A percentile compares a stretch with the other conserved stretches of the same genome.
These are phyloP conservation scores for Prunella strophiata DNA, from an alignment of 2,797 vertebrate genomes.

Conservation along the genomic window DNA sequence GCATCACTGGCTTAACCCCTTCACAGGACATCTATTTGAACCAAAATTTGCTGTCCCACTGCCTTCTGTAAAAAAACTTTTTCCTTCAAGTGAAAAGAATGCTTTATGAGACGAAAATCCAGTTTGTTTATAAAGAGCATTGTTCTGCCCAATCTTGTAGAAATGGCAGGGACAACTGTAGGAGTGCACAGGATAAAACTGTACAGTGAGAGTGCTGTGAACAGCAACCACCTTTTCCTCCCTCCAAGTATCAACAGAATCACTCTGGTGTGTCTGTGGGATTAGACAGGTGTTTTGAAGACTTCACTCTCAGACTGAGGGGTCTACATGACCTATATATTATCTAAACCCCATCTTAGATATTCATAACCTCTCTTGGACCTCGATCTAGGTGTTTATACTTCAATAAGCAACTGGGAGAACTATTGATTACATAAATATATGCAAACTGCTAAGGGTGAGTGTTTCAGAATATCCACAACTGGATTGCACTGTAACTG, in stretches of 20 bases:
- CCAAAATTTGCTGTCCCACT: neutral
- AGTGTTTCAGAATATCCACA: neutral
- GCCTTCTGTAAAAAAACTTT: neutral
- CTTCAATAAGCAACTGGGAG: slow-evolving; percentile 5
- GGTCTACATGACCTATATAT: neutral
- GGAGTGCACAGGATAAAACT: neutral
- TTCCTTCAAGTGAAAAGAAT: neutral
- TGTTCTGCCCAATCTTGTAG: neutral
- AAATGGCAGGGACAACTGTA: neutral
- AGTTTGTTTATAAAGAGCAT: neutral
- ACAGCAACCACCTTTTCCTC: neutral
- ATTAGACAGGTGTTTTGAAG: neutral
- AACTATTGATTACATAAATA: slow-evolving; percentile 43
- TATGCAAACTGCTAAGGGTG: neutral
- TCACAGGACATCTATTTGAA: neutral
- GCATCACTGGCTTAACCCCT: neutral
- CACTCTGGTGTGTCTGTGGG: neutral
- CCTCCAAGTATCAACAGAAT: neutral
- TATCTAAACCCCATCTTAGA: neutral
- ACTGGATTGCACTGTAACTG: neutral
- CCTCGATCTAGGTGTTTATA: neutral
- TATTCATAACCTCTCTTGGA: slow-evolving; percentile 11
- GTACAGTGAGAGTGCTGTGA: neutral
- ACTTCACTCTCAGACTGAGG: neutral
- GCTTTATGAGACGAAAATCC: neutral